Evolutionary conservation across 2,113 vertebrate species (phyloP).

Genomic region (Bos javanicus): DNA sequence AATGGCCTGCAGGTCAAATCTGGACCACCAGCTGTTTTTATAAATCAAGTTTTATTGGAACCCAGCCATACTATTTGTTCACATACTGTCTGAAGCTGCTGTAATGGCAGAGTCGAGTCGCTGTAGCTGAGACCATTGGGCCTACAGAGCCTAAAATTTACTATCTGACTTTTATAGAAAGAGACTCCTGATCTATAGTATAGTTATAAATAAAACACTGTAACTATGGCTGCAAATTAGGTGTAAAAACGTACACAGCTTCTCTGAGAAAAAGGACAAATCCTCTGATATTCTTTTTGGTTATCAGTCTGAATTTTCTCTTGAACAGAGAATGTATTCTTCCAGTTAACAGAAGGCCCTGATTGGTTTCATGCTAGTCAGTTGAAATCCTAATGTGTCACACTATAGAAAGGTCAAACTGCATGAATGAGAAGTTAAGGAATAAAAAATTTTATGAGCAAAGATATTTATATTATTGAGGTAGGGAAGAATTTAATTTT

Average conservation of each 20-base stretch:
- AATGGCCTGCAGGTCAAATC: not conserved
- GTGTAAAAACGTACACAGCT: not conserved
- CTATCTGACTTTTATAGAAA: not conserved
- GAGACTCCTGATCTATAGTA: not conserved
- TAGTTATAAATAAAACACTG: not conserved
- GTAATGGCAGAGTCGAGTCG: not conserved
- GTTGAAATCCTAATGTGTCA: not conserved
- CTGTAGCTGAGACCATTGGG: not conserved
- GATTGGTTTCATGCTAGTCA: not conserved
- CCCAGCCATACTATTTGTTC: not conserved
- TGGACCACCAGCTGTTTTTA: not conserved
- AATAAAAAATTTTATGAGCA: not conserved
- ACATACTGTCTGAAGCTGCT: not conserved
- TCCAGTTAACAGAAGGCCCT: not conserved
- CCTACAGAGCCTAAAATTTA: not conserved
- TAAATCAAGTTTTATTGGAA: conserved; percentile 34
- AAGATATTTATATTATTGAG: conserved; percentile 25
- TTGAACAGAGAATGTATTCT: not conserved
- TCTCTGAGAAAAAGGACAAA: conserved; percentile 26
- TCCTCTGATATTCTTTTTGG: not conserved
- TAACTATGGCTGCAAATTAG: not conserved
- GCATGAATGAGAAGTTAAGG: not conserved
- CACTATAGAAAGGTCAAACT: not conserved
- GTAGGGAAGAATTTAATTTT: conserved; percentile 29
- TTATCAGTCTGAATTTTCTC: not conserved